phyloP scores from a whole-genome alignment of 2,113 vertebrate species.

The Toxotes chatareus region DNA sequence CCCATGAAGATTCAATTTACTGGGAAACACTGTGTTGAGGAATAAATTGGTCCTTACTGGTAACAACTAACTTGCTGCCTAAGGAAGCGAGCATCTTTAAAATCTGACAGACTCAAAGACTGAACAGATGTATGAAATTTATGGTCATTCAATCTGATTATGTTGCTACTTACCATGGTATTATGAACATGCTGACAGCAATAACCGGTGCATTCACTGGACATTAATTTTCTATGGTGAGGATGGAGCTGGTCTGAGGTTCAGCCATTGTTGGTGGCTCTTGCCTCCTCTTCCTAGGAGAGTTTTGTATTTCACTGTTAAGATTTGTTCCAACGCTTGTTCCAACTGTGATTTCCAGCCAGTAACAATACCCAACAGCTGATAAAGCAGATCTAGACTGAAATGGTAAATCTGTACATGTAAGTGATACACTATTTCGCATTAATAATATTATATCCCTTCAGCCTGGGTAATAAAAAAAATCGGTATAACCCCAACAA shows the following conservation, averaged over 20 bases:
- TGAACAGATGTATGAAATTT: neutral
- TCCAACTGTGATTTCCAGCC: neutral
- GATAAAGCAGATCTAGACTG: neutral
- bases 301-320: neutral
- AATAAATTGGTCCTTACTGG: neutral
- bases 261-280: neutral
- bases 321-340: neutral
- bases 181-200: neutral
- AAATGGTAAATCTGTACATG: neutral
- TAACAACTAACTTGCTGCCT: neutral
- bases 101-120: neutral
- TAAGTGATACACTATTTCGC: neutral
- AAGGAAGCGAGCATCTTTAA: too few species aligned
- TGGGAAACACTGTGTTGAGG: neutral
- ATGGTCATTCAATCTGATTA: neutral
- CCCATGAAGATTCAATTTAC: neutral
- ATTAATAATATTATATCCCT: neutral
- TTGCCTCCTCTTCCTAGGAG: neutral
- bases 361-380: conserved; percentile 3
- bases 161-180: neutral
- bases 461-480: conserved; percentile 2
- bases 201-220: neutral
- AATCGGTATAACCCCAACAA: neutral
- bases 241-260: conserved; percentile 1
- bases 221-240: neutral